Base-by-base conservation (phyloP, 2,888 invertebrate species). In the Heliconius ismenius region DNA sequence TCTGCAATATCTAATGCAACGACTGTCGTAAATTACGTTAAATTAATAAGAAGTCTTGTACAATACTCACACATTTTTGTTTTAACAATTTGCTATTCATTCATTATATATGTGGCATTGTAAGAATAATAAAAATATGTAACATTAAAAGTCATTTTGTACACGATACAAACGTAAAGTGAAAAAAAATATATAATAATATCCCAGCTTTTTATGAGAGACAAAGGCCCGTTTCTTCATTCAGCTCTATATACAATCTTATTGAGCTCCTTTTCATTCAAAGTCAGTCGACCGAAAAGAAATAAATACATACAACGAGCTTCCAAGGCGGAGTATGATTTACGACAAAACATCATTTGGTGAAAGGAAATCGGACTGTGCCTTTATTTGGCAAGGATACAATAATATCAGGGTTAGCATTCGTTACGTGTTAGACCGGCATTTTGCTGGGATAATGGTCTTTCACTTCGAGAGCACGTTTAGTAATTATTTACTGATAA, bases 331-430 rank as follows among this genome's bases (percentile, higher is more conserved):
- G 83, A 85, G 82, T 86, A 87, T 89, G 88, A 90, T 89, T 89
- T 88, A 89, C 84, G 86, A 86, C 83, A 81, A 80, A 83, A 84
- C 83, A 85, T 87, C 84, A 84, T 84, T 86, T 58, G 81, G 75
- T 81, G 78, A 79, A 83, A 81, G 79, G 82, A 80, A 84, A 83
- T 86, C 83, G 85, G 82, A 76, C 75, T 64, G 64, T 78, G 75
- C 78, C 63, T 80, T 79, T 82, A 80, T 81, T 84, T 83, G 81
- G 83, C 82, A 82, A 79, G 76, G 77, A 80, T 78, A 79, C 83
- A 82, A 81, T 78, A 80, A 79, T 74, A 78, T 76, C 77, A 36
- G 79, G 78, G 76, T 80, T 82, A 75, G 26, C 73, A 62, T 60
- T 63, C 62, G 39, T 43, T 58, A 70, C 54, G 72, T 65, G 32